phyloP scores from a whole-genome alignment of 2,888 invertebrate species.

The Allolobophora icterica region DNA sequence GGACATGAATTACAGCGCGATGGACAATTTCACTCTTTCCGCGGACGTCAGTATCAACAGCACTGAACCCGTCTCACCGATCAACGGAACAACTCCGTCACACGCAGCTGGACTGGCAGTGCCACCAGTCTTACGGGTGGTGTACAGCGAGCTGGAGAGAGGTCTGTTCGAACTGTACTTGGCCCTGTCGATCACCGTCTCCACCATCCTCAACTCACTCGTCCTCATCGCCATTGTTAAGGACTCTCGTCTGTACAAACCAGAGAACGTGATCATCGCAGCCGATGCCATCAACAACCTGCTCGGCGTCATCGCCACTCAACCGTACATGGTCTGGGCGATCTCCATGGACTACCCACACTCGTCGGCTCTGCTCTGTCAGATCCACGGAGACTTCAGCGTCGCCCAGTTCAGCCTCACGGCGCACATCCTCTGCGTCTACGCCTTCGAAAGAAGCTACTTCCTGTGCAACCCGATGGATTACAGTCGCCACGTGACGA shows the following conservation, averaged over 20 bases:
- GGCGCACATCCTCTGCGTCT: neutral
- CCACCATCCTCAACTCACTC: slow-evolving; percentile 29
- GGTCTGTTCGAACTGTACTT: slow-evolving; percentile 30
- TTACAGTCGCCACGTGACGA: slow-evolving; percentile 18
- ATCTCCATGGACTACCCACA: neutral
- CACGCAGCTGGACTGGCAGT: neutral
- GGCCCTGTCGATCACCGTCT: neutral
- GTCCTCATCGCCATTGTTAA: slow-evolving; percentile 27
- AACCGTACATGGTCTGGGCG: slow-evolving; percentile 24
- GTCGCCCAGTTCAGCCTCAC: slow-evolving; percentile 23
- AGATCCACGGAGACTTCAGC: slow-evolving; percentile 28
- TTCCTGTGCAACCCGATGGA: slow-evolving; percentile 28
- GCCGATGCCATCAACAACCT: slow-evolving; percentile 29
- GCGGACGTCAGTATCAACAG: neutral
- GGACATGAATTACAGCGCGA: neutral
- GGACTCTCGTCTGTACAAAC: slow-evolving; percentile 26
- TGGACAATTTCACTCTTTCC: neutral
- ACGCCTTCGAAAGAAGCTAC: slow-evolving; percentile 24
- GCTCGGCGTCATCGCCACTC: neutral
- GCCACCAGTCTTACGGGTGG: neutral
- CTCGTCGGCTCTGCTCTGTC: neutral
- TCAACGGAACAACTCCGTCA: neutral
- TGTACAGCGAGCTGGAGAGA: slow-evolving; percentile 29
- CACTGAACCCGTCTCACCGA: neutral
- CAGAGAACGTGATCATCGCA: slow-evolving; percentile 31